Percentiles rank a stretch among this genome's conserved stretches.
Conservation (phyloP, 1,140 invertebrate genomes). For the Habropoda laboriosa region DNA sequence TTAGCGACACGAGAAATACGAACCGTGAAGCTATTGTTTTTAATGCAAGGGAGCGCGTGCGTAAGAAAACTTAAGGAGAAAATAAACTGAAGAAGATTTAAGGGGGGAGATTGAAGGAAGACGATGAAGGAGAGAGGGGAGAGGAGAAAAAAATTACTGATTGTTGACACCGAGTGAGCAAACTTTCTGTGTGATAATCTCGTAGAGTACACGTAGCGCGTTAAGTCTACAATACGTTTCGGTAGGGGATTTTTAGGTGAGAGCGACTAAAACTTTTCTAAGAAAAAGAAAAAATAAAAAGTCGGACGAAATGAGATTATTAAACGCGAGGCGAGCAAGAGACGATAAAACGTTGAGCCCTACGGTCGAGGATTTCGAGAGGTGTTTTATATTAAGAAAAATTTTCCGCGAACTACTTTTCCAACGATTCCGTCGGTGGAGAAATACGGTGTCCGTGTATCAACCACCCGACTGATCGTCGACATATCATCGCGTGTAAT, state of each 20-base stretch:
- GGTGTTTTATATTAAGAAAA: conserved; percentile 44
- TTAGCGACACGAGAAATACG: conserved; percentile 1
- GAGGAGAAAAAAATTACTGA: conserved; percentile 71
- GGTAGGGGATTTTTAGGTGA: conserved; percentile 61
- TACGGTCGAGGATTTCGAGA: conserved; percentile 64
- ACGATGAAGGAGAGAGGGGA: conserved; percentile 49
- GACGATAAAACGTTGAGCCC: conserved; percentile 45
- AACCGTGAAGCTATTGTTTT: conserved; percentile 71
- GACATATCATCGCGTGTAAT: conserved; percentile 62
- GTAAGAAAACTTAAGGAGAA: conserved; percentile 51
- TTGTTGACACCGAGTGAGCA: conserved; percentile 79
- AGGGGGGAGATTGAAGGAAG: conserved; percentile 58
- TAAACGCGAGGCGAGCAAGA: conserved; percentile 35
- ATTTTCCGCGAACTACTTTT: conserved; percentile 17
- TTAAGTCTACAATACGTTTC: conserved; percentile 68
- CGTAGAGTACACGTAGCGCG: conserved; percentile 73
- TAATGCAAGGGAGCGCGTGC: conserved; percentile 67
- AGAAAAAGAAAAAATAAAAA: conserved; percentile 14
- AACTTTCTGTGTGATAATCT: conserved; percentile 81
- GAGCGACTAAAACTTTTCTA: conserved; percentile 54
- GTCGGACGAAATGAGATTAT: conserved; percentile 12
- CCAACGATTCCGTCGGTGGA: conserved; percentile 31
- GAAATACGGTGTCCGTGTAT: background rate
- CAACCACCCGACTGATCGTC: conserved; percentile 19
- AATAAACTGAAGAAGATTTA: conserved; percentile 46